Evolutionary conservation across 1,140 invertebrate genomes (phyloP).

Genomic region (Scaptomyza hsui): DNA sequence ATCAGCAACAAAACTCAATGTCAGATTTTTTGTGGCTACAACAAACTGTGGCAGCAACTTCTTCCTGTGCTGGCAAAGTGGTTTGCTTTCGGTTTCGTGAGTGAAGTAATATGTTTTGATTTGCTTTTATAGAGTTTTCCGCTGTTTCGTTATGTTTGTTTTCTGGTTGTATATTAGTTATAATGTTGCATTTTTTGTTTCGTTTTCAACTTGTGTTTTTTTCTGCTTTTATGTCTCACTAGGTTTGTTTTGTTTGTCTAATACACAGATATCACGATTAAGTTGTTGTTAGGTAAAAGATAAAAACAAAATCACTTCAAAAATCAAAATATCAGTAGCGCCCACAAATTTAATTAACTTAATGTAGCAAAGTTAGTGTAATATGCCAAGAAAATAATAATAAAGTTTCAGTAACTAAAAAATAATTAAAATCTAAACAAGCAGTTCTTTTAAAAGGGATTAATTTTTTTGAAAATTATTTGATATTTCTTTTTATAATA

Average conservation of each 20-base stretch:
- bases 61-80: conserved; percentile 48
- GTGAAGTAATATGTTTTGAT: conserved; percentile 61
- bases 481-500: neutral
- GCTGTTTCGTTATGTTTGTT: conserved; percentile 50
- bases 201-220: conserved; percentile 39
- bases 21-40: conserved; percentile 51
- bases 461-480: neutral
- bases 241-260: conserved; percentile 51
- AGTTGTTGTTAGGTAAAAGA: conserved; percentile 45
- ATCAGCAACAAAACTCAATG: conserved; percentile 53
- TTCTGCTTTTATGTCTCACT: conserved; percentile 57
- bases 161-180: conserved; percentile 57
- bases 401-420: neutral
- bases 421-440: neutral
- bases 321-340: conserved; percentile 14
- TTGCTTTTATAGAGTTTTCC: conserved; percentile 68
- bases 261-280: conserved; percentile 68
- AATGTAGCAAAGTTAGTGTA: conserved; percentile 24
- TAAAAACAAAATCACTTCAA: conserved; percentile 69
- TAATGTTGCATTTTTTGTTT: conserved; percentile 61
- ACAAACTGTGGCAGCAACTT: conserved; percentile 66
- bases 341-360: conserved; percentile 14
- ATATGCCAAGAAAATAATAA: conserved; percentile 5
- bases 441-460: neutral
- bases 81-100: conserved; percentile 72